Evolutionary conservation across 1,140 invertebrate genomes (phyloP).

Genomic region (Calephelis virginiensis): DNA sequence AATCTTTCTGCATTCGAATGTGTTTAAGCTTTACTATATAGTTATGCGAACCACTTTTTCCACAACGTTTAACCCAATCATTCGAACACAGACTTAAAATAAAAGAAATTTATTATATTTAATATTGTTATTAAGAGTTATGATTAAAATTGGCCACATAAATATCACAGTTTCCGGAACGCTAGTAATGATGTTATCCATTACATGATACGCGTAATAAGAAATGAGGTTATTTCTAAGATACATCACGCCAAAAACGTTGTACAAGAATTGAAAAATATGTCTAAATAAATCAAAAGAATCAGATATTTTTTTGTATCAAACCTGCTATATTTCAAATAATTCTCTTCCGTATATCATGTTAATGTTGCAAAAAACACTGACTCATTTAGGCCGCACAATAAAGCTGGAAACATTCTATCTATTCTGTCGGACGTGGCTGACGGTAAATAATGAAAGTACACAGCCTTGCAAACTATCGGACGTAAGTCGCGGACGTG

Average conservation of each 20-base stretch:
- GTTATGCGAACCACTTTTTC: too few species aligned
- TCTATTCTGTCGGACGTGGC: too few species aligned
- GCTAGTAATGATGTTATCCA: conserved; percentile 3
- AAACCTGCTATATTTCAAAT: neutral
- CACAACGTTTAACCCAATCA: neutral
- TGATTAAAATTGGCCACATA: neutral
- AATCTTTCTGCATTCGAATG: too few species aligned
- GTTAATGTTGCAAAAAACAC: neutral
- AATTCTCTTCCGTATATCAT: neutral
- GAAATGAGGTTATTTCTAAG: conserved; percentile 6
- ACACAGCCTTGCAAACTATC: too few species aligned
- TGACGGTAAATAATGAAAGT: too few species aligned
- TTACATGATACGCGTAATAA: conserved; percentile 1
- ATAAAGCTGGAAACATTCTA: too few species aligned
- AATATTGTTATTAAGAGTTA: conserved; percentile 10
- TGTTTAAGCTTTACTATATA: too few species aligned
- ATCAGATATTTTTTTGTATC: neutral
- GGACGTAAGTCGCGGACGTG: too few species aligned
- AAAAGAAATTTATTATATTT: conserved; percentile 3
- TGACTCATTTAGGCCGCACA: too few species aligned
- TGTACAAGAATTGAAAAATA: conserved; percentile 1
- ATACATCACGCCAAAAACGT: conserved; percentile 1
- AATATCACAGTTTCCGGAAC: neutral
- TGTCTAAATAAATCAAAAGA: conserved; percentile 4
- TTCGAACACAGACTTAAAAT: neutral